A percentile compares a stretch with the other conserved stretches of the same genome.
phyloP scores from a whole-genome alignment of 2,113 vertebrate species.

The Zosterops japonicus region DNA sequence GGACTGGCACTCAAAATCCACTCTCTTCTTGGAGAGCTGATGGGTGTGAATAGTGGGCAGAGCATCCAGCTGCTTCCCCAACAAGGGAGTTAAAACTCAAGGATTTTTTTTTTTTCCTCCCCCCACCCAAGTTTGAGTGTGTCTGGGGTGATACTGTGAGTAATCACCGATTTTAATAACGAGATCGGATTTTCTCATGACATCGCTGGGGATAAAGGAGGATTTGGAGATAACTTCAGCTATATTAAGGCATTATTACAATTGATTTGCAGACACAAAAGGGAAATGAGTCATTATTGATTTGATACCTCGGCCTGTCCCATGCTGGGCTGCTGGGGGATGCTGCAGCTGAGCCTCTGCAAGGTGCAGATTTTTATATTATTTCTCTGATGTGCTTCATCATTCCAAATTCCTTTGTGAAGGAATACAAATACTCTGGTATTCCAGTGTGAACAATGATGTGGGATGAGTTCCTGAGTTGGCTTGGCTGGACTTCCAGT shows the following conservation, averaged over 20 bases:
- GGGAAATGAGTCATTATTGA: slow-evolving; percentile 33
- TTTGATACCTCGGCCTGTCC: neutral
- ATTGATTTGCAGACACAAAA: slow-evolving; percentile 34
- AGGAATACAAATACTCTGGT: neutral
- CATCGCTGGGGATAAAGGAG: slow-evolving; percentile 42
- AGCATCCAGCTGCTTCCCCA: neutral
- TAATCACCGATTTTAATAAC: slow-evolving; percentile 50
- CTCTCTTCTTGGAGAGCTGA: fast-evolving
- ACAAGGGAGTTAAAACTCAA: neutral
- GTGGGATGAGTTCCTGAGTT: neutral
- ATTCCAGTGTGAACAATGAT: neutral
- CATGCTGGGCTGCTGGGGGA: neutral
- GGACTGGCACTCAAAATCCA: too few relatives aligned
- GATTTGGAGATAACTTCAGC: slow-evolving; percentile 56
- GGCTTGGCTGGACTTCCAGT: neutral
- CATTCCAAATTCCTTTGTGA: neutral
- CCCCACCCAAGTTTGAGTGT: neutral
- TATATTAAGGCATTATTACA: slow-evolving; percentile 66
- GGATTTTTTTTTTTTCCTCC: neutral
- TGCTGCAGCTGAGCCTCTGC: neutral
- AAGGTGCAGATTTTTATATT: neutral
- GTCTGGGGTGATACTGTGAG: slow-evolving; percentile 20
- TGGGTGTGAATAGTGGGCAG: neutral
- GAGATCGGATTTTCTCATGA: slow-evolving; percentile 49
- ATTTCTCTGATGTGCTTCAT: neutral